A percentile compares a stretch with the other conserved stretches of the same genome.
phyloP scores from a whole-genome alignment of 2,888 invertebrate genomes.

The Nomada flava region DNA sequence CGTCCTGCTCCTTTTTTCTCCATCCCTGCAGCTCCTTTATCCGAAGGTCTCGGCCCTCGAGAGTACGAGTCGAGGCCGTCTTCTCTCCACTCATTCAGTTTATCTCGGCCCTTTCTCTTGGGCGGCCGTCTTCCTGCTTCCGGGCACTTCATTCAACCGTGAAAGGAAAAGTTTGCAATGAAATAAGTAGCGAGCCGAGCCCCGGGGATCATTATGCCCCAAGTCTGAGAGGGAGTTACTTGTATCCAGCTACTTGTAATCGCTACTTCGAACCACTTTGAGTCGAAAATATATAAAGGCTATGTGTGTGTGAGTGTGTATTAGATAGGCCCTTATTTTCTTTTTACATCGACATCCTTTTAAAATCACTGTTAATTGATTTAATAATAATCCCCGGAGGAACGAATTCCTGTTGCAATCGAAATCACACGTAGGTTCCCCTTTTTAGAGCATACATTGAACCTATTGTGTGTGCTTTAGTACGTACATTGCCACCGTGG shows the following conservation, averaged over 20 bases:
- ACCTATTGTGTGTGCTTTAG: too few species aligned
- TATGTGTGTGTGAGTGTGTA: neutral
- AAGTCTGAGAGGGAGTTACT: constrained; percentile 7
- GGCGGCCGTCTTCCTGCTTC: constrained; percentile 56
- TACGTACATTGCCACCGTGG: too few species aligned
- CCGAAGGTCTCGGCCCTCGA: constrained; percentile 65
- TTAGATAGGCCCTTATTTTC: too few species aligned
- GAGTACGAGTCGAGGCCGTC: constrained; percentile 49
- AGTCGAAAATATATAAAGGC: constrained; percentile 15
- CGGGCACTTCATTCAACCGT: constrained; percentile 65
- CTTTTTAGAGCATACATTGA: too few species aligned
- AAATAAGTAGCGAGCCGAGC: constrained; percentile 67
- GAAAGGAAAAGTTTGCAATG: constrained; percentile 71
- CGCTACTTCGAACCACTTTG: constrained; percentile 38
- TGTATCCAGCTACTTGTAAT: constrained; percentile 48
- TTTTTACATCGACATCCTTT: too few species aligned
- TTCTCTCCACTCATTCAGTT: constrained; percentile 59
- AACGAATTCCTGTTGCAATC: too few species aligned
- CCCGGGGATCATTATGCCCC: constrained; percentile 67
- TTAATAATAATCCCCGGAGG: too few species aligned
- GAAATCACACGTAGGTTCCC: too few species aligned
- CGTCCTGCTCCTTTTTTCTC: neutral
- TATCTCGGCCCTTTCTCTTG: constrained; percentile 49
- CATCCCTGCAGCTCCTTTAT: constrained; percentile 56
- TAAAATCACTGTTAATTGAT: too few species aligned